Conservation (phyloP, 2,113 vertebrate genomes). For the Vulpes ferrilata region DNA sequence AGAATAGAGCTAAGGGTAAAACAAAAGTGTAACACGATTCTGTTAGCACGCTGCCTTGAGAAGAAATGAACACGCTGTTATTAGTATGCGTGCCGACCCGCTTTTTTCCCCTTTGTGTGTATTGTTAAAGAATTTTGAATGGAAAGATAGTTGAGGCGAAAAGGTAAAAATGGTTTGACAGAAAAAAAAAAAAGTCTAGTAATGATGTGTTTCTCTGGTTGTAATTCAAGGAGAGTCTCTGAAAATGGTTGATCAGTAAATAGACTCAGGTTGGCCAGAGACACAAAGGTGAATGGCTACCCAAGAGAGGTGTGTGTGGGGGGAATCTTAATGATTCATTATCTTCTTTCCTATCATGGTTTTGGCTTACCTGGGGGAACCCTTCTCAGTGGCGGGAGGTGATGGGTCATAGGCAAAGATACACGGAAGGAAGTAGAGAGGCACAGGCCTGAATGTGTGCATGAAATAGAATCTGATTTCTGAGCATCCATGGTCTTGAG, state of each 20-base stretch:
- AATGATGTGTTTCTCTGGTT: background rate
- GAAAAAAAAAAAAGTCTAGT: background rate
- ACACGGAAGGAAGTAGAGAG: background rate
- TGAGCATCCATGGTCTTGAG: background rate
- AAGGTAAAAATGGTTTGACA: background rate
- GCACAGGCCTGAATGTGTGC: too few species aligned
- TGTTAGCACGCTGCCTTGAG: background rate
- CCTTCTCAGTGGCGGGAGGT: background rate
- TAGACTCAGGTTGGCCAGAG: background rate
- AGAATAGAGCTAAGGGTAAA: conserved; percentile 18
- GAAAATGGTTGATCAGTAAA: conserved; percentile 7
- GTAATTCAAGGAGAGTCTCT: background rate
- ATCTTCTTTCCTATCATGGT: background rate
- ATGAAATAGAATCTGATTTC: background rate
- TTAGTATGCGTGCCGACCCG: background rate
- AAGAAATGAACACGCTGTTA: background rate
- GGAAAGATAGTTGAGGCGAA: background rate
- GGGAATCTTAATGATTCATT: background rate
- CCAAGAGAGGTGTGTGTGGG: background rate
- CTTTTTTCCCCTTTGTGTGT: background rate
- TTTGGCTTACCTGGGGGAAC: background rate
- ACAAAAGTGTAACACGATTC: conserved; percentile 15
- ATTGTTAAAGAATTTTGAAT: conserved; percentile 32
- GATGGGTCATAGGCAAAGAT: background rate
- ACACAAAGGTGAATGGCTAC: background rate